phyloP scores from a whole-genome alignment of 2,888 invertebrate genomes.

The Diarsia dahlii region DNA sequence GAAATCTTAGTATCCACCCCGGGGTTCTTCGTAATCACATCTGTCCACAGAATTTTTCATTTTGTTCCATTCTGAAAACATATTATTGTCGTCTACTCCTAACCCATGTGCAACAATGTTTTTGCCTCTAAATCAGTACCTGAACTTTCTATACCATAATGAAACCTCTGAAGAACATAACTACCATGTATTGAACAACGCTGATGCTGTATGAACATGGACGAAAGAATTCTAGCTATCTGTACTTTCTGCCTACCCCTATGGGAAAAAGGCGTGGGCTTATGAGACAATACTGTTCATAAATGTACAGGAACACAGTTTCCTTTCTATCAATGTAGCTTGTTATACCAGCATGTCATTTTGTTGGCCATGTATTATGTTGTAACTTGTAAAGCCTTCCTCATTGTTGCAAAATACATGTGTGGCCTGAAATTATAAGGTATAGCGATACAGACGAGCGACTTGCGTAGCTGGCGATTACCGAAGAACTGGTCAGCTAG shows the following conservation, averaged over 20 bases:
- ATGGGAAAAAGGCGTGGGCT: not conserved
- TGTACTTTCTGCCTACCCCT: not conserved
- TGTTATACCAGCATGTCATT: constrained; percentile 46
- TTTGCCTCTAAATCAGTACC: not conserved
- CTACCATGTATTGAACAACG: not conserved
- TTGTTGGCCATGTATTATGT: constrained; percentile 26
- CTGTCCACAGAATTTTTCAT: not conserved
- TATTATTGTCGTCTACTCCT: not conserved
- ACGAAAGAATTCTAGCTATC: not conserved
- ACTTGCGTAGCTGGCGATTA: not conserved
- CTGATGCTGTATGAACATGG: not conserved
- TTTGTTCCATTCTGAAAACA: too few relatives aligned
- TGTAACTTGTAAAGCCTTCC: constrained; percentile 23
- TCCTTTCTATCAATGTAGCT: constrained; percentile 32
- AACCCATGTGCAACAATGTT: not conserved
- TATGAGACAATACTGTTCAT: constrained; percentile 4
- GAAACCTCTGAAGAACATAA: not conserved
- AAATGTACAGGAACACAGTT: constrained; percentile 33
- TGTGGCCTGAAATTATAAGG: constrained; percentile 19
- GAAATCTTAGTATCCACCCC: not conserved
- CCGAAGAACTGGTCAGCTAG: not conserved
- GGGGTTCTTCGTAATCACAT: not conserved
- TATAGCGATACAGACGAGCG: not conserved
- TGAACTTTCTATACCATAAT: not conserved
- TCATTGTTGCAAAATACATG: constrained; percentile 32